Evolutionary conservation across 2,113 vertebrate genomes (phyloP).

Genomic region (Thunnus maccoyii): DNA sequence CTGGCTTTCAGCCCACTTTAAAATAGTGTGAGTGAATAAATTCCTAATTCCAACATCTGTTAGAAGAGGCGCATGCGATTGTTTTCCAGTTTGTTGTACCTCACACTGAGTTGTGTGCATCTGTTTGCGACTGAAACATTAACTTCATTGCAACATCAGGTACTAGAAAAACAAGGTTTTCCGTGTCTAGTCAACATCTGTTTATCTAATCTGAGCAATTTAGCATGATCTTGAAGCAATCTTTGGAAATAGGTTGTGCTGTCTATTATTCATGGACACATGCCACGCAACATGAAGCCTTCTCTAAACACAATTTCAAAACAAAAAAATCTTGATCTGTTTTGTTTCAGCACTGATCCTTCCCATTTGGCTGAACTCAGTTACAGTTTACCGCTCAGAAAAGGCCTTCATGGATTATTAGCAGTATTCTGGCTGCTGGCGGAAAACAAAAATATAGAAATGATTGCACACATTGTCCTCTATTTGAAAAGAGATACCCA

Average conservation of each 20-base stretch:
- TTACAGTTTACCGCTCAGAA: constrained; percentile 67
- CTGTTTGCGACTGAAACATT: constrained; percentile 19
- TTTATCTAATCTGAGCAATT: constrained; percentile 88
- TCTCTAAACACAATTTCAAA: constrained; percentile 58
- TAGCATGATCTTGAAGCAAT: constrained; percentile 43
- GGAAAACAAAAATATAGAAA: constrained; percentile 83
- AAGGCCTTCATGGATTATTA: constrained; percentile 76
- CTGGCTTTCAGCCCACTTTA: constrained; percentile 3
- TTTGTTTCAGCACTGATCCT: constrained; percentile 66
- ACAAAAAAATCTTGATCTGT: constrained; percentile 62
- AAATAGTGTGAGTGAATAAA: constrained; percentile 1
- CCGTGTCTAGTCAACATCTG: constrained; percentile 85
- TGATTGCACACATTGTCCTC: constrained; percentile 83
- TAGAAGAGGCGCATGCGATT: neutral
- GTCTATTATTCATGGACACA: constrained; percentile 43
- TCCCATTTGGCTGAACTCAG: constrained; percentile 48
- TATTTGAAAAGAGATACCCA: constrained; percentile 83
- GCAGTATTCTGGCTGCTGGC: constrained; percentile 62
- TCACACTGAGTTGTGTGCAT: constrained; percentile 28
- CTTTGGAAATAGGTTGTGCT: constrained; percentile 47
- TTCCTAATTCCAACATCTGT: neutral
- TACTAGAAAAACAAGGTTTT: constrained; percentile 70
- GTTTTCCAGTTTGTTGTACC: constrained; percentile 22
- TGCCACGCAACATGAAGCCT: constrained; percentile 41
- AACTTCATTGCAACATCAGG: constrained; percentile 60